phyloP scores from a whole-genome alignment of 2,888 invertebrate species.

The Polietes domitor region DNA sequence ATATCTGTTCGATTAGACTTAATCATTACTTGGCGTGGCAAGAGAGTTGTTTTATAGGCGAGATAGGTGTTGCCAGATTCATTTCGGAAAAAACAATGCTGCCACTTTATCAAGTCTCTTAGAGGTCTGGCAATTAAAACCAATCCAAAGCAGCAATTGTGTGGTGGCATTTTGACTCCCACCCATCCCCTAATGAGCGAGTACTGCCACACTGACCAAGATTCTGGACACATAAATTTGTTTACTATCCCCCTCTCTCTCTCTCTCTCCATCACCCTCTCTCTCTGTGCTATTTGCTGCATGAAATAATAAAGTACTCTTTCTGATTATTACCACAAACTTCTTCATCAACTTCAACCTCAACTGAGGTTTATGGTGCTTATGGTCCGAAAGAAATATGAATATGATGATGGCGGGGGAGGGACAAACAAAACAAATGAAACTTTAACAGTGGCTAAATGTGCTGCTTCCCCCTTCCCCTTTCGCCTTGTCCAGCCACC shows the following conservation, averaged over 20 bases:
- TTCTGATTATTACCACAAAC: slow-evolving; percentile 20
- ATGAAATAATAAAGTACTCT: slow-evolving; percentile 23
- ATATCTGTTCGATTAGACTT: too few species aligned
- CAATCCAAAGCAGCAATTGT: too few species aligned
- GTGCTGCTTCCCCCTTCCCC: background rate
- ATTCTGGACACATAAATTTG: background rate
- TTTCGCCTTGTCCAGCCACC: too few species aligned
- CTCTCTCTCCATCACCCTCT: background rate
- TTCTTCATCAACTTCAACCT: slow-evolving; percentile 34
- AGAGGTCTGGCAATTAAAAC: too few species aligned
- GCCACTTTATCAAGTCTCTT: too few species aligned
- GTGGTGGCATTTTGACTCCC: too few species aligned
- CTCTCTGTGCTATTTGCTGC: background rate
- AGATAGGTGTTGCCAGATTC: too few species aligned
- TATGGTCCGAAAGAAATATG: slow-evolving; percentile 8
- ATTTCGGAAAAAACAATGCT: too few species aligned
- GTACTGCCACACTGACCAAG: background rate
- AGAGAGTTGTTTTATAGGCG: too few species aligned
- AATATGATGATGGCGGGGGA: background rate
- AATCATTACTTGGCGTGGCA: too few species aligned
- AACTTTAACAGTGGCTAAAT: slow-evolving; percentile 22
- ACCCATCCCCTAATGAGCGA: too few species aligned
- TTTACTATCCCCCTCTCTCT: background rate
- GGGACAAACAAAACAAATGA: background rate
- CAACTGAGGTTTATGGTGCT: slow-evolving; percentile 22